phyloP scores from a whole-genome alignment of 2,113 vertebrate species.

The Grus americana region DNA sequence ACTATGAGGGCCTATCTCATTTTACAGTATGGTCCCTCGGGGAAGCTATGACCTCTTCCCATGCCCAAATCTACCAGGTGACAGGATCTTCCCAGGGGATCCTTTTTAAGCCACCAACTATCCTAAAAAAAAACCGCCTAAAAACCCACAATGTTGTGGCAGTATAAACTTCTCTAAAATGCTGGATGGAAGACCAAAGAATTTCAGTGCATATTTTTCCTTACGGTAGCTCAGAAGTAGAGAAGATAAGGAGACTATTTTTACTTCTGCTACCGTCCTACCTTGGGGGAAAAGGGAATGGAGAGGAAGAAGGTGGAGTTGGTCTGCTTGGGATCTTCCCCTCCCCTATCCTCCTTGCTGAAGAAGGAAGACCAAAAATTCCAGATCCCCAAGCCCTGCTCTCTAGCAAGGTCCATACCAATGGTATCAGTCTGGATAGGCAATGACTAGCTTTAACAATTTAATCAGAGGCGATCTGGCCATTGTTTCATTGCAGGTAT shows the following conservation, averaged over 20 bases:
- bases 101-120: not conserved
- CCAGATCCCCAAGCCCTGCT: not conserved
- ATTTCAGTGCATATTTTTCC: not conserved
- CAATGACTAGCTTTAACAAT: not conserved
- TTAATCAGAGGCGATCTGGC: not conserved
- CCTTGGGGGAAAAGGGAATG: not conserved
- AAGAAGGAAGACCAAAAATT: not conserved
- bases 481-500: not conserved
- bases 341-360: not conserved
- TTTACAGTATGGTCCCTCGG: rapidly evolving
- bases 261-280: not conserved
- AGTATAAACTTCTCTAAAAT: not conserved
- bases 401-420: not conserved
- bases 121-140: not conserved
- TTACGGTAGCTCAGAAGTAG: not conserved
- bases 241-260: not conserved
- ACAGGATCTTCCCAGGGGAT: not conserved
- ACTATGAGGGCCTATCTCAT: not conserved
- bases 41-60: not conserved
- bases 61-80: not conserved
- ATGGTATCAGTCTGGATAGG: not conserved
- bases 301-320: not conserved
- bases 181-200: not conserved
- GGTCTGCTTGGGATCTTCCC: not conserved
- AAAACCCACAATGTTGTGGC: not conserved